Percentiles rank a stretch among this genome's conserved stretches.
phyloP scores from a whole-genome alignment of 1,140 invertebrate species.

The Daktulosphaira vitifoliae region DNA sequence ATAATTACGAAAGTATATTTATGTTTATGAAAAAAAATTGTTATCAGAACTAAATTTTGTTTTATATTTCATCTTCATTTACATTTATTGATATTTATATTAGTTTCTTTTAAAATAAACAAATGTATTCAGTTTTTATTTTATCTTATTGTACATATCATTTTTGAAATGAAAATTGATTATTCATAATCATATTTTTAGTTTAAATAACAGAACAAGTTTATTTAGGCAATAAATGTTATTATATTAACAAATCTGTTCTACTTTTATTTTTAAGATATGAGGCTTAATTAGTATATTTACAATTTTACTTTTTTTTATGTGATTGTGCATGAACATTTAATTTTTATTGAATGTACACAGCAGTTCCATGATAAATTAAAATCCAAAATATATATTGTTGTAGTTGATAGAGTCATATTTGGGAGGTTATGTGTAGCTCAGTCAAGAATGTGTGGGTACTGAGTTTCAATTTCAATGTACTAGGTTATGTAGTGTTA shows the following conservation, averaged over 20 bases:
- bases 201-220: slow-evolving; percentile 30
- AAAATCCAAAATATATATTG: too few relatives aligned
- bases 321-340: too few relatives aligned
- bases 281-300: too few relatives aligned
- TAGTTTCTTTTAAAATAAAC: slow-evolving; percentile 2
- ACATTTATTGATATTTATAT: neutral
- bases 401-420: too few relatives aligned
- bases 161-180: slow-evolving; percentile 29
- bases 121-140: slow-evolving; percentile 23
- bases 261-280: too few relatives aligned
- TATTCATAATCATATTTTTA: slow-evolving; percentile 31
- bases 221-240: slow-evolving; percentile 29
- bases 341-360: too few relatives aligned
- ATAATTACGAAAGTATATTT: neutral
- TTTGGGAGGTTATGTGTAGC: too few relatives aligned
- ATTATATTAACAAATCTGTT: slow-evolving; percentile 20
- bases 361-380: too few relatives aligned
- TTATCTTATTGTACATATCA: slow-evolving; percentile 29
- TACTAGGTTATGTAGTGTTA: too few relatives aligned
- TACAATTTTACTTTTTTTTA: too few relatives aligned
- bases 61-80: slow-evolving; percentile 24
- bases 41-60: slow-evolving; percentile 5
- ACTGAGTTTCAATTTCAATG: too few relatives aligned
- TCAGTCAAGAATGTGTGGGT: too few relatives aligned
- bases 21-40: slow-evolving; percentile 5